phyloP scores from a whole-genome alignment of 2,113 vertebrate genomes.

The Cisticola juncidis region DNA sequence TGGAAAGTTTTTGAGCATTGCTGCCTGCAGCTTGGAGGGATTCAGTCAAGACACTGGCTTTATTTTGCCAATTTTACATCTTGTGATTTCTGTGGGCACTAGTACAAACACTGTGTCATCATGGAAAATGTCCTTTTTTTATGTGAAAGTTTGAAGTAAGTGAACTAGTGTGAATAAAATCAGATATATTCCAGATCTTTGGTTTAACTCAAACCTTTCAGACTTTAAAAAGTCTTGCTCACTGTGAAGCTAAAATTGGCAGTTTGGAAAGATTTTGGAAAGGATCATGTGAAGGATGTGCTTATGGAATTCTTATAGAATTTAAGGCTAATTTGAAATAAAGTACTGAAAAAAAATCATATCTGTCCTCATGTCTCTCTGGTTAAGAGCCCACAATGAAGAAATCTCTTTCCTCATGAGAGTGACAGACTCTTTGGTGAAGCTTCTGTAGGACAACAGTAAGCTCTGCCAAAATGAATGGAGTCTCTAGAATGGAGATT shows the following conservation, averaged over 20 bases:
- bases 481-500: neutral
- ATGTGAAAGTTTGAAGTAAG: neutral
- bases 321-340: neutral
- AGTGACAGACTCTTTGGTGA: neutral
- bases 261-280: neutral
- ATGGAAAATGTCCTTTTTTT: neutral
- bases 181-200: neutral
- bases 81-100: neutral
- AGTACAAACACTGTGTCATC: neutral
- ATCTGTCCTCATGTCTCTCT: neutral
- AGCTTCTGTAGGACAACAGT: neutral
- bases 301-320: neutral
- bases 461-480: neutral
- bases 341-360: neutral
- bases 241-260: neutral
- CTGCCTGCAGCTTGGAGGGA: neutral
- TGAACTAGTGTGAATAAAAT: neutral
- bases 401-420: neutral
- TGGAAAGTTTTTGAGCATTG: neutral
- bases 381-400: neutral
- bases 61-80: neutral
- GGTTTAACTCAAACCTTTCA: neutral
- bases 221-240: neutral
- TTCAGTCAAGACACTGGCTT: neutral
- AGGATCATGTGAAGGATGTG: neutral